These are phyloP conservation scores for Nineta flava DNA, from an alignment of 2,888 invertebrate genomes.

Conservation along the genomic window DNA sequence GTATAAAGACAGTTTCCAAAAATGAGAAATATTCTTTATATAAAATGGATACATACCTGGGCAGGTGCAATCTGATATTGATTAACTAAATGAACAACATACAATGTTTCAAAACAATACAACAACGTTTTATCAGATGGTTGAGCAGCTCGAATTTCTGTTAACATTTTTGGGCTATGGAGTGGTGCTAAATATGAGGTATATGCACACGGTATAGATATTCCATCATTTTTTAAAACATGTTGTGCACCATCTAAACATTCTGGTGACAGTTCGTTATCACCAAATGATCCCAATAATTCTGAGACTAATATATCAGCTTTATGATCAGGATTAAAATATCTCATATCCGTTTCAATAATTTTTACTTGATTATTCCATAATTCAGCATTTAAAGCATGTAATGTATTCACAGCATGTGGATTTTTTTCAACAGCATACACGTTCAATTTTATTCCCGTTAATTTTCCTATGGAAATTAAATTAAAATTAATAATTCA, in stretches of 20 bases:
- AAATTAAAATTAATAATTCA: neutral
- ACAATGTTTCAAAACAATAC: constrained; percentile 61
- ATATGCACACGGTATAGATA: constrained; percentile 81
- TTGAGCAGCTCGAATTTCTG: constrained; percentile 44
- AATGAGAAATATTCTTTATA: too few relatives aligned
- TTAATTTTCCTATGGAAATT: constrained; percentile 31
- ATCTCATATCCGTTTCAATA: constrained; percentile 75
- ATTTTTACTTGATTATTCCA: constrained; percentile 67
- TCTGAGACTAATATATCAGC: constrained; percentile 95
- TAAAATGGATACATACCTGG: constrained; percentile 25
- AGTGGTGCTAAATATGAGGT: constrained; percentile 85
- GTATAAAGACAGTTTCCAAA: too few relatives aligned
- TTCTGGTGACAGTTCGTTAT: constrained; percentile 97
- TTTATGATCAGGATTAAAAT: constrained; percentile 61
- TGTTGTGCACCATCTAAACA: constrained; percentile 89
- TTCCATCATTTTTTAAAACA: constrained; percentile 69
- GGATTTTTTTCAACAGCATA: constrained; percentile 98
- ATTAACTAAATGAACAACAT: constrained; percentile 85
- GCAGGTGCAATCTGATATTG: constrained; percentile 61
- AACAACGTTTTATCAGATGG: constrained; percentile 34
- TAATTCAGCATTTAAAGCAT: constrained; percentile 56
- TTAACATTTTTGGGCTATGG: constrained; percentile 77
- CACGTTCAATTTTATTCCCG: constrained; percentile 57
- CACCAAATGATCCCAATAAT: constrained; percentile 87
- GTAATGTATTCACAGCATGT: constrained; percentile 76